phyloP scores from a whole-genome alignment of 23 tunicate genomes.

The Phallusia fumigata region DNA sequence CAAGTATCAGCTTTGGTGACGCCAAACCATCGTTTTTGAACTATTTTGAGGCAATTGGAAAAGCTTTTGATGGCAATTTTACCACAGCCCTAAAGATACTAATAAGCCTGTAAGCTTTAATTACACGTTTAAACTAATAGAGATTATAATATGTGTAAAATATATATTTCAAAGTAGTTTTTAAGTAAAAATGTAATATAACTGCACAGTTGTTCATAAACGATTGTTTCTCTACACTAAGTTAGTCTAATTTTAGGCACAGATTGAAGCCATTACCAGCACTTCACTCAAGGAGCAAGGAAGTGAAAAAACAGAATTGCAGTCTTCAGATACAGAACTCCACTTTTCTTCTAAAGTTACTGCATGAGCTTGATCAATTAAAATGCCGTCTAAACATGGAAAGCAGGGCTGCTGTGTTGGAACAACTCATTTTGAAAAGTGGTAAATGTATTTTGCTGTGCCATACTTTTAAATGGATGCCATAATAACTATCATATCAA shows the following conservation, averaged over 20 bases:
- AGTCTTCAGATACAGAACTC: not conserved
- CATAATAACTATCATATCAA: too few species aligned
- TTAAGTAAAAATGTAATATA: too few species aligned
- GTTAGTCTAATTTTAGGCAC: too few species aligned
- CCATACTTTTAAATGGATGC: not conserved
- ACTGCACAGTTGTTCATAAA: too few species aligned
- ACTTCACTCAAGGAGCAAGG: too few species aligned
- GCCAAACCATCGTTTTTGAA: not conserved
- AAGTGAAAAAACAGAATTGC: not conserved
- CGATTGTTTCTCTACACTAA: too few species aligned
- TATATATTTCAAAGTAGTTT: too few species aligned
- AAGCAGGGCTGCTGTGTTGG: not conserved
- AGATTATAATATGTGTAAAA: too few species aligned
- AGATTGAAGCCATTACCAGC: too few species aligned
- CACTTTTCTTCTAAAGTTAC: not conserved
- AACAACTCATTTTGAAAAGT: not conserved
- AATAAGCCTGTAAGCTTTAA: not conserved
- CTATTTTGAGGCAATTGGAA: not conserved
- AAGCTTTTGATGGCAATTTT: not conserved
- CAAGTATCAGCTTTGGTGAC: not conserved
- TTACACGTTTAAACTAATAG: not conserved
- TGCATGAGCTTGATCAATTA: not conserved
- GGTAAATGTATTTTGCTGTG: slow-evolving; percentile 2
- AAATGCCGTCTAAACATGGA: not conserved
- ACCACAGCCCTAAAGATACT: not conserved